phyloP scores from a whole-genome alignment of 2,888 invertebrate genomes.

The Dendrolimus pini region DNA sequence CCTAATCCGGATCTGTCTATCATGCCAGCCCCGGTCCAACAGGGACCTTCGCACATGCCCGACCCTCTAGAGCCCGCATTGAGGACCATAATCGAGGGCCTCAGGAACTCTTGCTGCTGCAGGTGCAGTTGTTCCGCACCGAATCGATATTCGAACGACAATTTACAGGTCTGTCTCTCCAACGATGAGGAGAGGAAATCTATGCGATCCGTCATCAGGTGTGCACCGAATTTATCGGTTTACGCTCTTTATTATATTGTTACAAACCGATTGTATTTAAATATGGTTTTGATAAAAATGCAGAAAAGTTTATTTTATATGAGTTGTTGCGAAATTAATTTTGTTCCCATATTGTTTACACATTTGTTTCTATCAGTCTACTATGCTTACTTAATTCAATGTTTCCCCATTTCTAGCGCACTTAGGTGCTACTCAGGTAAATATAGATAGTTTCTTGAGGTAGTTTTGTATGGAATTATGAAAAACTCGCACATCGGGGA shows the following conservation, averaged over 20 bases:
- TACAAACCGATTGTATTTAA: no score
- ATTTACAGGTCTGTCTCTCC: conserved; percentile 75
- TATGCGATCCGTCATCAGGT: conserved; percentile 82
- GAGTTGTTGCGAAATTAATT: no score
- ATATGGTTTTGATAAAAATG: no score
- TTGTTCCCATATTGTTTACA: no score
- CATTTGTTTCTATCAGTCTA: conserved; percentile 4
- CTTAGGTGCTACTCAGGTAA: conserved; percentile 70
- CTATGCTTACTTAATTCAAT: conserved; percentile 33
- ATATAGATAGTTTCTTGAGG: conserved; percentile 34
- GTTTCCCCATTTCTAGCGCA: conserved; percentile 72
- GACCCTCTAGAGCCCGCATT: conserved; percentile 66
- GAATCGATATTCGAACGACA: conserved; percentile 55
- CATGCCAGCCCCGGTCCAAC: conserved; percentile 26
- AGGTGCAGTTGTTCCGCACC: conserved; percentile 55
- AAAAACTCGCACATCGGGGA: no score
- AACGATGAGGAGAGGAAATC: conserved; percentile 72
- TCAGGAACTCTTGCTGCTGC: conserved; percentile 61
- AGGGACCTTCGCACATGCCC: conserved; percentile 40
- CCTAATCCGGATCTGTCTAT: conserved; percentile 34
- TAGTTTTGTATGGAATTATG: neutral
- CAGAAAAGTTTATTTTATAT: no score
- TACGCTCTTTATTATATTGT: conserved; percentile 10
- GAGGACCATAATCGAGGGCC: conserved; percentile 53
- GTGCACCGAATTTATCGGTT: conserved; percentile 49